These are phyloP conservation scores for Drosophila parvula DNA, from an alignment of 1,140 invertebrate genomes.

Conservation along the genomic window DNA sequence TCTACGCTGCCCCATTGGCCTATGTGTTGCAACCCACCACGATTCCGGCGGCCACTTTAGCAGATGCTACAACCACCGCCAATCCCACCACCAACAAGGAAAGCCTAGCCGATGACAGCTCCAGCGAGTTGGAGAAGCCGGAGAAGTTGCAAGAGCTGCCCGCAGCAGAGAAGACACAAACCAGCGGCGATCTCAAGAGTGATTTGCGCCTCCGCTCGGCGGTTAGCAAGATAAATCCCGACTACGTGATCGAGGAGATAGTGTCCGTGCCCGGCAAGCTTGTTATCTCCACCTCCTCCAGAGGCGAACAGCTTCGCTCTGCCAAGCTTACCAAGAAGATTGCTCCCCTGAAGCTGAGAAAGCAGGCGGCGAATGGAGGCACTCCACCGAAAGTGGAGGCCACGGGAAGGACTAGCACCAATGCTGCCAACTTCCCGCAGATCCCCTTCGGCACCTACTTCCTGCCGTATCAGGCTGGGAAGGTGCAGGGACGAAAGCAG, in stretches of 20 bases:
- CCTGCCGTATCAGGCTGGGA: constrained; percentile 61
- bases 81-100: constrained; percentile 29
- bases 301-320: neutral
- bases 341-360: constrained; percentile 35
- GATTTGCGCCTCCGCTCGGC: constrained; percentile 63
- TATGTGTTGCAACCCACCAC: constrained; percentile 60
- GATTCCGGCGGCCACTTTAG: constrained; percentile 4
- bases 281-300: constrained; percentile 56
- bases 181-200: constrained; percentile 57
- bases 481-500: constrained; percentile 63
- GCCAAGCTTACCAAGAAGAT: constrained; percentile 11
- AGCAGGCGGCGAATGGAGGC: constrained; percentile 2
- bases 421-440: constrained; percentile 65
- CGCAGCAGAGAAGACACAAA: constrained; percentile 43
- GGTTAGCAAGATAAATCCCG: constrained; percentile 67
- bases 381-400: constrained; percentile 76
- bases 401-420: constrained; percentile 73
- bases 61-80: constrained; percentile 42
- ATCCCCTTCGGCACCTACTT: constrained; percentile 78
- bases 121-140: constrained; percentile 38
- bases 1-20: constrained; percentile 44
- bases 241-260: constrained; percentile 80
- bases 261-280: constrained; percentile 66
- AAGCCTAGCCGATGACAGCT: constrained; percentile 41
- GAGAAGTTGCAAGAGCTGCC: constrained; percentile 59